Percentiles rank a stretch among this genome's conserved stretches.
Evolutionary conservation across 92 coral and sea anemone genomes (phyloP).

Genomic region (Zoanthus sansibaricus): DNA sequence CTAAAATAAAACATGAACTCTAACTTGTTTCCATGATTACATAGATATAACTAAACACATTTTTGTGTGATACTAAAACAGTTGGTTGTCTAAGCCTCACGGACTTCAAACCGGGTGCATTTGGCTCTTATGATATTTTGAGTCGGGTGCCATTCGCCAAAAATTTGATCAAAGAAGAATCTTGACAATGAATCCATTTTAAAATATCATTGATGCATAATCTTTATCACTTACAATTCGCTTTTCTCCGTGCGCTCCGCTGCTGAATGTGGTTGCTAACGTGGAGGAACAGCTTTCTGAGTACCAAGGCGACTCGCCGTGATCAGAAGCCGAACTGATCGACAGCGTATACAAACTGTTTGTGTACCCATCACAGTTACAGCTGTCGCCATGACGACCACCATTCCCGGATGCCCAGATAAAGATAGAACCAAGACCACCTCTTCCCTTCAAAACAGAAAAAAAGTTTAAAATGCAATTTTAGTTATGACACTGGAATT

Average conservation of each 20-base stretch:
- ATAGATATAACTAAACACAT: not conserved
- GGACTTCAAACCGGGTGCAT: not conserved
- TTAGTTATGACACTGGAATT: not conserved
- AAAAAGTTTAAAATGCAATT: no score
- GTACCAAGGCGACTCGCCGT: conserved; percentile 99
- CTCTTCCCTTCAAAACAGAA: conserved; percentile 75
- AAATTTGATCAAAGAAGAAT: no score
- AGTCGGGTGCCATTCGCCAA: no score
- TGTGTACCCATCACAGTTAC: conserved; percentile 99
- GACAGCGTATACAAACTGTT: conserved; percentile 98
- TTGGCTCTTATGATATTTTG: no score
- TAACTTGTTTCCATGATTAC: no score
- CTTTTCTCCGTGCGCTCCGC: conserved; percentile 91
- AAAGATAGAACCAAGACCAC: conserved; percentile 95
- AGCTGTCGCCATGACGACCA: conserved; percentile 96
- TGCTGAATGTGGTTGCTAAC: conserved; percentile 95
- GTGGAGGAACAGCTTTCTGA: conserved; percentile 99
- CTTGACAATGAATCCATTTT: no score
- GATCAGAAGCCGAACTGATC: conserved; percentile 97
- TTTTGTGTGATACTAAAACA: not conserved
- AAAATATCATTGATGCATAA: no score
- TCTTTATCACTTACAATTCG: conserved; percentile 79
- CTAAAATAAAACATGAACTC: conserved; percentile 38
- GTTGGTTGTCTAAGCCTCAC: not conserved
- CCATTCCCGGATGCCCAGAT: conserved; percentile 99